Base-by-base conservation (phyloP, 1,140 invertebrate species). In the Drosophila nasuta region DNA sequence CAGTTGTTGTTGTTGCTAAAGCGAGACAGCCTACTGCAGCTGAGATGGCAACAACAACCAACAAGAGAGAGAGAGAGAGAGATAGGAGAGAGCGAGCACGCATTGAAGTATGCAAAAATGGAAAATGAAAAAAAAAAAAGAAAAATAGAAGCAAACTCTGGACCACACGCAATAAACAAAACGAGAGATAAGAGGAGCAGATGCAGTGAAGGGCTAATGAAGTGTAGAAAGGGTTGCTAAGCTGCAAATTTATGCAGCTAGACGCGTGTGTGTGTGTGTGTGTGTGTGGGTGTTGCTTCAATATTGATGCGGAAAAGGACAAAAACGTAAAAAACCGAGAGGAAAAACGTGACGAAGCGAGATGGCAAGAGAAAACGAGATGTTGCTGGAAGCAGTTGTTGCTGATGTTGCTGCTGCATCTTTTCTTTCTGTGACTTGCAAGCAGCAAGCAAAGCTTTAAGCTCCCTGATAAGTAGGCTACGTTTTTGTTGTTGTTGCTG, bases 151-250 rank as follows among this genome's bases (percentile, higher is more conserved):
- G 64, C 6, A 57, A 43, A 25, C 20, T 25, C 20, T 25, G 4
- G 20, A 25, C 20, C 20, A 25, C 20, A 25, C 20, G 20, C 11
- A 33, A 25, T 1, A 65, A 43, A 52, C 6, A 38, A 3, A 15
- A 43, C 15, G 13, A n/a, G 8, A 15, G 15, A 17, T 35, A 54
- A 52, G 13, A 6, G 15, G 6, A 20, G 57, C 57, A 59, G 20
- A 10, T 15, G 15, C 54, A 43, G n/a, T 25, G 15, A 46, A 57
- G 43, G 70, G 54, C 71, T 75, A 77, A 77, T 77, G 71, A 77
- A 77, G 75, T 75, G 71, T 69, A 60, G 71, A 69, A 64, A 75
- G 75, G 64, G 64, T 75, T 63, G 71, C 45, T 60, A 64, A 74
- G 75, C 71, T 69, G 75, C 65, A 75, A 75, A 75, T 77, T 66